Evolutionary conservation across 2,113 vertebrate genomes (phyloP), one percentile per base, ranked within the genome.

Genomic region (Dendropsophus ebraccatus): DNA sequence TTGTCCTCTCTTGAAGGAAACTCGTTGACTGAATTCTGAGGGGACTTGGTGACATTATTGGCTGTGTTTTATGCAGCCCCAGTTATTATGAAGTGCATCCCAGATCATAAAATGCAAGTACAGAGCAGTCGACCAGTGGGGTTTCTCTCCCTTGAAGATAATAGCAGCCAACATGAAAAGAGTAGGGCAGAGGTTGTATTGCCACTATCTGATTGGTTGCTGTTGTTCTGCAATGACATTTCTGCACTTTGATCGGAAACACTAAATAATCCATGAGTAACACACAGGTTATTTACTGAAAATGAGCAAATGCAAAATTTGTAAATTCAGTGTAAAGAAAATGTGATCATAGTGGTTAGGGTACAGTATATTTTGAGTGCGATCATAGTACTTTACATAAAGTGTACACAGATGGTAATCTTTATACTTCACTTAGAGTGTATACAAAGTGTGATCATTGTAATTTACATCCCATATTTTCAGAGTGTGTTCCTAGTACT

Each of bases 81-180:
- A 91, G 91, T 92, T 88, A 47, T 94, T 92, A 93, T 92, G 84
- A 92, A 87, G 88, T 89, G 91, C 91, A 90, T 93, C 90, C 89
- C 88, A 90, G 91, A 92, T 92, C 88, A 90, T 94, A 91, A 91
- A 91, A 90, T 90, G 76, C 84, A 81, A 88, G 92, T 88, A 87
- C 90, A 82, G 90, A 95, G 95, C 93, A 94, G 96, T 93, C 94
- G 93, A 74, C 91, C 84, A 90, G 94, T 94, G 93, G 90, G 88
- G 90, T 88, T 93, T 92, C 95, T 90, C 92, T 94, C 94, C 94
- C 95, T 91, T 92, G 92, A 92, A 95, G 95, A 95, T 95, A 94
- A 93, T 92, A 92, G 94, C 94, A 89, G 95, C 91, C 88, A 87
- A 93, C 92, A 93, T 88, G 91, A 93, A 93, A 93, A 90, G 91